Evolutionary conservation across 23 tunicate species (phyloP).

Genomic region (Diplosoma virens): DNA sequence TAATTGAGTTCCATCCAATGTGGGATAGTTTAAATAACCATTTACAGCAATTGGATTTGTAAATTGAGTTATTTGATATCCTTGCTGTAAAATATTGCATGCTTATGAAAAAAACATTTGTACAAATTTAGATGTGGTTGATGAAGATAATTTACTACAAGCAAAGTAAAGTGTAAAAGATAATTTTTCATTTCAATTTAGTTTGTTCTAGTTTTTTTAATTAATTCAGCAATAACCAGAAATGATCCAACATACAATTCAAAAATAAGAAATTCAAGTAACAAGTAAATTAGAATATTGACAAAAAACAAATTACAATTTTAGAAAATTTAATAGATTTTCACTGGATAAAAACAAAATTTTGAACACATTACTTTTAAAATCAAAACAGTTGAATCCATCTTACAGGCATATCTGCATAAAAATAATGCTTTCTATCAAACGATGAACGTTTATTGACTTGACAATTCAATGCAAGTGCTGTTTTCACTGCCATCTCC

Average conservation of each 20-base stretch:
- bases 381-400: background rate
- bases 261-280: too few species aligned
- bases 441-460: slow-evolving; percentile 52
- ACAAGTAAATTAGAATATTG: too few species aligned
- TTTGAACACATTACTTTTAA: background rate
- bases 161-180: too few species aligned
- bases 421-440: slow-evolving; percentile 94
- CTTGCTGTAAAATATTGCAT: slow-evolving; percentile 52
- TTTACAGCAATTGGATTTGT: slow-evolving; percentile 65
- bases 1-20: slow-evolving; percentile 10
- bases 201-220: too few species aligned
- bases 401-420: slow-evolving; percentile 91
- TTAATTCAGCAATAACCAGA: too few species aligned
- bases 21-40: slow-evolving; percentile 53
- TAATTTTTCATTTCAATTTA: too few species aligned
- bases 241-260: too few species aligned
- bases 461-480: slow-evolving; percentile 66
- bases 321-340: too few species aligned
- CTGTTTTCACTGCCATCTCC: slow-evolving; percentile 59
- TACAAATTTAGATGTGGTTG: background rate
- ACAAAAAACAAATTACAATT: too few species aligned
- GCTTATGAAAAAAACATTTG: background rate
- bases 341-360: too few species aligned
- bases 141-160: too few species aligned
- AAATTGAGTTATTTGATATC: slow-evolving; percentile 92